phyloP scores from a whole-genome alignment of 2,888 invertebrate species.

The Pseudococcus jackbeardsleyi region DNA sequence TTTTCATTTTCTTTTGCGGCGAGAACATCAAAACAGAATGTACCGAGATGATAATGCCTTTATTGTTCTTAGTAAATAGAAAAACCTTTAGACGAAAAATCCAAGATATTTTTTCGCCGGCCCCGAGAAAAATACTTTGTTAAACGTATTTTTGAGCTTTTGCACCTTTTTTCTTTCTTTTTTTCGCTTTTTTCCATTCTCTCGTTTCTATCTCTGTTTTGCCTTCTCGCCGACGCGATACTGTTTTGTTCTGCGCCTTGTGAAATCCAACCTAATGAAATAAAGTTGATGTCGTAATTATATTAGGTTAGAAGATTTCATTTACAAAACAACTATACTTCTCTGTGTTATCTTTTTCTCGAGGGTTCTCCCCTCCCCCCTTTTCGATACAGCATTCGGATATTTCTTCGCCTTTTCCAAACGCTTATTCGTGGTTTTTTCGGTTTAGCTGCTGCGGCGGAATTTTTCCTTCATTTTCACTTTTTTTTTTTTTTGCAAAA shows the following conservation, averaged over 20 bases:
- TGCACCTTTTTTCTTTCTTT: slow-evolving; percentile 36
- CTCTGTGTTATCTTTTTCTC: background rate
- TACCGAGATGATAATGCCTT: slow-evolving; percentile 58
- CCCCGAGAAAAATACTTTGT: slow-evolving; percentile 36
- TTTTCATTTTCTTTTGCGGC: slow-evolving; percentile 54
- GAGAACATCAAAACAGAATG: slow-evolving; percentile 57
- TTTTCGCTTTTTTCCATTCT: slow-evolving; percentile 6
- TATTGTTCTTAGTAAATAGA: slow-evolving; percentile 54
- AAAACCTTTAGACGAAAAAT: slow-evolving; percentile 46
- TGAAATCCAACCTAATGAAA: slow-evolving; percentile 43
- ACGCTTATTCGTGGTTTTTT: background rate
- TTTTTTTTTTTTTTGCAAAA: background rate
- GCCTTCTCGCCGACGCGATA: background rate
- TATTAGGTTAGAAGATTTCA: slow-evolving; percentile 46
- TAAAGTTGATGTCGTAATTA: slow-evolving; percentile 52
- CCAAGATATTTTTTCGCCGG: slow-evolving; percentile 36
- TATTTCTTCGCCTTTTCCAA: background rate
- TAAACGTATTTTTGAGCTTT: slow-evolving; percentile 51
- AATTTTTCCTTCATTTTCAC: background rate
- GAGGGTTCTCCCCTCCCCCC: background rate
- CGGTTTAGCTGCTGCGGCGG: background rate
- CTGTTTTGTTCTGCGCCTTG: background rate
- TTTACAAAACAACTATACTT: slow-evolving; percentile 3
- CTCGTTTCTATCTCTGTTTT: background rate
- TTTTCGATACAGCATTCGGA: background rate